phyloP scores from a whole-genome alignment of 2,113 vertebrate species.

The Salminus brasiliensis region DNA sequence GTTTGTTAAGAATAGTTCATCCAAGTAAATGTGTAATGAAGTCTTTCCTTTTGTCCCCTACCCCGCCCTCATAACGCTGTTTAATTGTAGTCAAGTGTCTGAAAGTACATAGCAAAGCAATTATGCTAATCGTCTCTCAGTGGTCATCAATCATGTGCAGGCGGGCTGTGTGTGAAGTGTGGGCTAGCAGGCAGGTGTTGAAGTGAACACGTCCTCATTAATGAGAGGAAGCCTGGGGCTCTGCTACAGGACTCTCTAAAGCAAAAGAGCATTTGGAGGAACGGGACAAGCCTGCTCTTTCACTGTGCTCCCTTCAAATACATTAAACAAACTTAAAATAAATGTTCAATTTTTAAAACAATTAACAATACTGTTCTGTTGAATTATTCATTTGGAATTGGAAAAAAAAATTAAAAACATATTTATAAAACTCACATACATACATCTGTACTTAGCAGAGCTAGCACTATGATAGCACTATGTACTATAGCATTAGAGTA shows the following conservation, averaged over 20 bases:
- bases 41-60: conserved; percentile 68
- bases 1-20: conserved; percentile 69
- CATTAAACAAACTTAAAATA: not conserved
- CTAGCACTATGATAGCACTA: too few relatives aligned
- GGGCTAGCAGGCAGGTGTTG: conserved; percentile 87
- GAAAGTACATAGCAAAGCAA: conserved; percentile 96
- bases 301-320: not conserved
- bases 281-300: not conserved
- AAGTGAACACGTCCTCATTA: conserved; percentile 90
- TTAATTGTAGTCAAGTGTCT: conserved; percentile 85
- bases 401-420: too few relatives aligned
- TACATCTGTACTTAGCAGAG: too few relatives aligned
- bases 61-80: conserved; percentile 72
- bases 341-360: too few relatives aligned
- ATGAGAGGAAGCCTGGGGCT: conserved; percentile 77
- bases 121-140: conserved; percentile 95
- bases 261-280: conserved; percentile 22
- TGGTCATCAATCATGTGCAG: conserved; percentile 98
- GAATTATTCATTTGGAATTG: too few relatives aligned
- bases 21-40: conserved; percentile 63
- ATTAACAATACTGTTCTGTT: too few relatives aligned
- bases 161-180: conserved; percentile 90
- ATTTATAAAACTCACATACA: too few relatives aligned
- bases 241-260: conserved; percentile 48
- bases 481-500: too few relatives aligned